Conservation (phyloP, 2,113 vertebrate genomes). For the Hystrix brachyura region DNA sequence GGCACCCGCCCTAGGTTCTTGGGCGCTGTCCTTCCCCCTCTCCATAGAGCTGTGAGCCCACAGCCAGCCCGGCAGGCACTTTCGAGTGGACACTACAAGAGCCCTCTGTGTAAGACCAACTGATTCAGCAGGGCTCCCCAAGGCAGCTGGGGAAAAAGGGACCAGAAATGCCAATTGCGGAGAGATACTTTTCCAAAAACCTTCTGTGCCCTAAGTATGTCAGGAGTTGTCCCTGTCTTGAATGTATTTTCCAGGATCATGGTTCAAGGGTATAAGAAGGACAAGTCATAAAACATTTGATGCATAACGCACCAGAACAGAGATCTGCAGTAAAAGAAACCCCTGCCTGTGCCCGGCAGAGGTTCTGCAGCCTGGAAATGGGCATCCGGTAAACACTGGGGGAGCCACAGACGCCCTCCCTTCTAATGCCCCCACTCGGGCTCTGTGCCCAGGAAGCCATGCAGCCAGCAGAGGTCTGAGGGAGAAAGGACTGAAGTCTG, state of each 20-base stretch:
- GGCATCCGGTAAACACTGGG: neutral
- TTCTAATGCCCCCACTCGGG: neutral
- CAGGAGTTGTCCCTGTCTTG: neutral
- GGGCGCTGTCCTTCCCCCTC: neutral
- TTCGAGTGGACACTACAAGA: neutral
- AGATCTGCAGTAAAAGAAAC: neutral
- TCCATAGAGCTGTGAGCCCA: neutral
- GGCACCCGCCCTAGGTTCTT: neutral
- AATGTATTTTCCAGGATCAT: neutral
- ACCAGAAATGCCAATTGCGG: neutral
- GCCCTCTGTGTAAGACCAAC: neutral
- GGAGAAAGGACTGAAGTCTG: neutral
- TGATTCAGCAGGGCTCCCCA: neutral
- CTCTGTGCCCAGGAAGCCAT: neutral
- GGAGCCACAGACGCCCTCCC: rapidly evolving
- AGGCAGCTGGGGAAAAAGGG: neutral
- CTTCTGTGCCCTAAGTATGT: neutral
- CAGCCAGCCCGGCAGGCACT: neutral
- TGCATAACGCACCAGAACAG: neutral
- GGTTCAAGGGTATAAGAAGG: neutral
- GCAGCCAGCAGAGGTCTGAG: neutral
- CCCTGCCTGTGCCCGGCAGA: neutral
- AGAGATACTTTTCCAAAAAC: neutral
- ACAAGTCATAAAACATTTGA: too few species aligned
- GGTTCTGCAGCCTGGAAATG: neutral